phyloP scores from a whole-genome alignment of 92 coral and sea anemone species.

The Nematostella vectensis region DNA sequence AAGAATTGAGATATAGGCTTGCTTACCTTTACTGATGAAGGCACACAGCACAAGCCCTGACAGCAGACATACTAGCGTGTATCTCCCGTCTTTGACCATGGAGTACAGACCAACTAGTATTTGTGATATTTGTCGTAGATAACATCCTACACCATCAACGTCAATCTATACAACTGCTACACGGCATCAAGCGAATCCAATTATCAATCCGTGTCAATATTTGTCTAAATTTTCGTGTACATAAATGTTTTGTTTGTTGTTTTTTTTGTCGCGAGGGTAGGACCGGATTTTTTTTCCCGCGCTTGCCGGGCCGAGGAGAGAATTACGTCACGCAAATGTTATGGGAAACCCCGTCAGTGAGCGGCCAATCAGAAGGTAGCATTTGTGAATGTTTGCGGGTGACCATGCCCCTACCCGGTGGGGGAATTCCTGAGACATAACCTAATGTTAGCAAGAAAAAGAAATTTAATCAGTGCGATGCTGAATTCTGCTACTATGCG shows the following conservation, averaged over 20 bases:
- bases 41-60: neutral
- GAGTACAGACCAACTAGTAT: neutral
- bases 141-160: neutral
- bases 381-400: constrained; percentile 19
- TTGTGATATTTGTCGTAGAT: neutral
- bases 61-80: neutral
- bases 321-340: constrained; percentile 50
- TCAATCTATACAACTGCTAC: neutral
- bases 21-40: neutral
- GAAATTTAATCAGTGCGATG: too few species aligned
- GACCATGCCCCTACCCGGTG: constrained; percentile 12
- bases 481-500: too few species aligned
- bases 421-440: constrained; percentile 40
- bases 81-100: neutral
- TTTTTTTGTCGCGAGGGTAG: neutral
- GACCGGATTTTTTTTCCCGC: constrained; percentile 41
- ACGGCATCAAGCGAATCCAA: neutral
- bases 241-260: neutral
- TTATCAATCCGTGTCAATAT: neutral
- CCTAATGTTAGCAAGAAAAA: constrained; percentile 19
- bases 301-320: constrained; percentile 13
- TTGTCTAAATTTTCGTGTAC: too few species aligned
- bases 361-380: constrained; percentile 25
- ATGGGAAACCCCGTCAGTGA: constrained; percentile 30
- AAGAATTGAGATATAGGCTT: too few species aligned